Evolutionary conservation across 2,797 vertebrate genomes (phyloP).

Genomic region (Rhynchonycteris naso): DNA sequence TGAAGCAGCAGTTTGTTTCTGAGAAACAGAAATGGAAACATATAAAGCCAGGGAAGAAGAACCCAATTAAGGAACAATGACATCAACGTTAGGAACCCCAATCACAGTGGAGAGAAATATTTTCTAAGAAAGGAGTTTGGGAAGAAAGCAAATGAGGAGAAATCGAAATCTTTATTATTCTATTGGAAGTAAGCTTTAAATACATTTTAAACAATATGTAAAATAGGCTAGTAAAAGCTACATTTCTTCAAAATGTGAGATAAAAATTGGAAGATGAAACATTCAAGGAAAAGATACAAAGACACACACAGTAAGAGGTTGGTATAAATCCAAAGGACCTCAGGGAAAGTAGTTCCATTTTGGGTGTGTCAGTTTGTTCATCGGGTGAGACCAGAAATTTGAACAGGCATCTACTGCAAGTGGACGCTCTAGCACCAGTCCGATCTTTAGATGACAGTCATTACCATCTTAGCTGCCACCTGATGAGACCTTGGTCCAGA

Average conservation of each 20-base stretch:
- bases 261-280: background rate
- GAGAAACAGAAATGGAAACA: constrained; percentile 46
- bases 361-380: background rate
- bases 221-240: background rate
- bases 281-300: background rate
- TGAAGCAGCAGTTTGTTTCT: constrained; percentile 23
- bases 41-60: background rate
- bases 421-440: background rate
- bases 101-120: background rate
- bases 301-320: background rate
- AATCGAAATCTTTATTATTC: background rate
- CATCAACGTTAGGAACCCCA: background rate
- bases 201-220: background rate
- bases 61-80: background rate
- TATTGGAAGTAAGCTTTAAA: background rate
- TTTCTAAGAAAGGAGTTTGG: background rate
- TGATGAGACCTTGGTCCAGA: background rate
- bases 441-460: background rate
- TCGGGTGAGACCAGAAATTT: no score
- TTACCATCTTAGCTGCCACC: background rate
- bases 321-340: background rate
- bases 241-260: background rate
- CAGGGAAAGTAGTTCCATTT: accelerated
- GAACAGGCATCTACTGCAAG: background rate
- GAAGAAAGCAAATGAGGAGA: constrained; percentile 5